Evolutionary conservation across 2,113 vertebrate species (phyloP).

Genomic region (Microtus pennsylvanicus): DNA sequence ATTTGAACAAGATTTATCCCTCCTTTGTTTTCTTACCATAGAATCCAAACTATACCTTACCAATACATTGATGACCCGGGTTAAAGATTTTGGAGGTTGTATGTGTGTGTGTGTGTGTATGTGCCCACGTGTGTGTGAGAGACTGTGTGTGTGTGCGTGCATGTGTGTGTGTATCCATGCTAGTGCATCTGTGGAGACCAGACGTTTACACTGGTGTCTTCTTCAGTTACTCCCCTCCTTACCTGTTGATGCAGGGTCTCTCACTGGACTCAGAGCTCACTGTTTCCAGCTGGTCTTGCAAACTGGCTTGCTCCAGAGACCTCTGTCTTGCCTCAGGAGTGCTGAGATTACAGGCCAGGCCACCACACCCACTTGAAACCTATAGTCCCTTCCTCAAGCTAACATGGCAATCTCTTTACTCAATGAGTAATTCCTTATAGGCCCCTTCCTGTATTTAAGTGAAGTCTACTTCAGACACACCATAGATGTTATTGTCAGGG

Average conservation of each 20-base stretch:
- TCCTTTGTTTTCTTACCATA: slow-evolving; percentile 68
- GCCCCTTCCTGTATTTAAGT: not conserved
- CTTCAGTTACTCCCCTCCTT: not conserved
- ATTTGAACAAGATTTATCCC: slow-evolving; percentile 61
- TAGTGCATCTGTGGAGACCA: not conserved
- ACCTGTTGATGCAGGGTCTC: not conserved
- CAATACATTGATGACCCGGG: not conserved
- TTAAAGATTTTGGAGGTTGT: not conserved
- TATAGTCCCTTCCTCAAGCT: not conserved
- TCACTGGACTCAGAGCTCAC: not conserved
- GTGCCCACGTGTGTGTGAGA: not conserved
- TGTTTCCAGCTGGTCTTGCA: not conserved
- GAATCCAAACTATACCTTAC: slow-evolving; percentile 1
- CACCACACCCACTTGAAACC: not conserved
- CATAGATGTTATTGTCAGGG: not conserved
- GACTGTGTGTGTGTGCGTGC: not conserved
- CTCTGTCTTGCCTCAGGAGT: not conserved
- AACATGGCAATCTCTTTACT: not conserved
- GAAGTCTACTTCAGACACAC: not conserved
- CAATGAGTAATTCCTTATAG: not conserved
- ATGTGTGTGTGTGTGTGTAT: not conserved
- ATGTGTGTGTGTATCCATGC: accelerated
- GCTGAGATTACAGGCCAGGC: not conserved
- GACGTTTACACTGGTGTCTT: not conserved
- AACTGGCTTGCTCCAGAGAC: not conserved